Percentiles rank a stretch among this genome's conserved stretches.
Evolutionary conservation across 2,113 vertebrate genomes (phyloP).

Genomic region (Balaeniceps rex): DNA sequence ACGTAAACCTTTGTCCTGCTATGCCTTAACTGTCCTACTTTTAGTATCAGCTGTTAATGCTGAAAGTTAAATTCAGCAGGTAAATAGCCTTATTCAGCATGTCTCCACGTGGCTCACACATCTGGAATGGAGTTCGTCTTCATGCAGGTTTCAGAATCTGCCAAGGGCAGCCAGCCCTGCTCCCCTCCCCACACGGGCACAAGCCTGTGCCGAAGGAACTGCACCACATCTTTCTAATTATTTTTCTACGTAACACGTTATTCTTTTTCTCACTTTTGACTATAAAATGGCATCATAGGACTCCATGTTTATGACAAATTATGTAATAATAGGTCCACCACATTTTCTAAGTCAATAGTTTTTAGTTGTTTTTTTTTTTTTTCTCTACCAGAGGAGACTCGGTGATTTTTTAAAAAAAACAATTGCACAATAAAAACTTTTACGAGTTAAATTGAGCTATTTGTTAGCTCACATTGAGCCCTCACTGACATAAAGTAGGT

Average conservation of each 20-base stretch:
- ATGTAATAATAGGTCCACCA: neutral
- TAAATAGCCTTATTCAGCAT: neutral
- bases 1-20: too few species aligned
- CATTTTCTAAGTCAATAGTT: neutral
- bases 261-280: neutral
- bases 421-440: neutral
- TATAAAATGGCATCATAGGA: neutral
- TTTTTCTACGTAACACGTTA: neutral
- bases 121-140: neutral
- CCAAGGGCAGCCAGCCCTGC: neutral
- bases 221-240: neutral
- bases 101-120: too few species aligned
- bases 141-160: neutral
- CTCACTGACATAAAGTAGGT: neutral
- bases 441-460: neutral
- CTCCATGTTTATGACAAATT: neutral
- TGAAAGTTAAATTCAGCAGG: neutral
- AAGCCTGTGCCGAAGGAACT: neutral
- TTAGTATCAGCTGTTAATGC: neutral
- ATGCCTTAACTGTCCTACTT: neutral
- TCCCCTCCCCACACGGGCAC: accelerated
- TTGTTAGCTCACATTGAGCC: neutral
- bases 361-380: neutral
- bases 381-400: neutral
- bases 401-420: neutral